Conservation (phyloP, 2,888 invertebrate genomes). For the Autographa pulchrina region DNA sequence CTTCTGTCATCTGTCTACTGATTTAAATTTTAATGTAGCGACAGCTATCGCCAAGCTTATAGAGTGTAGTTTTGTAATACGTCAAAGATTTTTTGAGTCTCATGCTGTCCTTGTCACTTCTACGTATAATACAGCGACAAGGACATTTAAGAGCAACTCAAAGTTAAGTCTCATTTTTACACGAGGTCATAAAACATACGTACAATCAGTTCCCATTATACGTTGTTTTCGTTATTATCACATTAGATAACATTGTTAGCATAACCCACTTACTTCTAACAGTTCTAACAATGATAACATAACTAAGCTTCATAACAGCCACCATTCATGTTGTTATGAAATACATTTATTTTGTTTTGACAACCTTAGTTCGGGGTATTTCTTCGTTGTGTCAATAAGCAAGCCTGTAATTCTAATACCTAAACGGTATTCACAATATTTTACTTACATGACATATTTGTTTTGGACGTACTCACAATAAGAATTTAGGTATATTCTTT, state of each 20-base stretch:
- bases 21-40: no score
- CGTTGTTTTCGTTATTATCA: slow-evolving; percentile 53
- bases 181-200: slow-evolving; percentile 16
- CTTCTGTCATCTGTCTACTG: no score
- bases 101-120: no score
- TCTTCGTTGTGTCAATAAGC: not conserved
- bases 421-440: no score
- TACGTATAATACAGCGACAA: no score
- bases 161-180: not conserved
- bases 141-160: not conserved
- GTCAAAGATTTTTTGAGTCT: no score
- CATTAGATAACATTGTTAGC: slow-evolving; percentile 51
- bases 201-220: slow-evolving; percentile 19
- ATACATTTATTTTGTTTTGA: slow-evolving; percentile 8
- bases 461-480: no score
- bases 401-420: no score
- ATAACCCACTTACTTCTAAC: slow-evolving; percentile 52
- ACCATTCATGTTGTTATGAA: slow-evolving; percentile 8
- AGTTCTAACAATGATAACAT: slow-evolving; percentile 33
- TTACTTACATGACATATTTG: no score
- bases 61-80: no score
- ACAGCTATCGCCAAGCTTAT: no score
- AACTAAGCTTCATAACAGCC: slow-evolving; percentile 24
- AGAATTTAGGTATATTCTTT: no score
- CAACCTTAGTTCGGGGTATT: not conserved